Conservation (phyloP, 2,113 vertebrate genomes). For the Apistogramma diplotaenia region DNA sequence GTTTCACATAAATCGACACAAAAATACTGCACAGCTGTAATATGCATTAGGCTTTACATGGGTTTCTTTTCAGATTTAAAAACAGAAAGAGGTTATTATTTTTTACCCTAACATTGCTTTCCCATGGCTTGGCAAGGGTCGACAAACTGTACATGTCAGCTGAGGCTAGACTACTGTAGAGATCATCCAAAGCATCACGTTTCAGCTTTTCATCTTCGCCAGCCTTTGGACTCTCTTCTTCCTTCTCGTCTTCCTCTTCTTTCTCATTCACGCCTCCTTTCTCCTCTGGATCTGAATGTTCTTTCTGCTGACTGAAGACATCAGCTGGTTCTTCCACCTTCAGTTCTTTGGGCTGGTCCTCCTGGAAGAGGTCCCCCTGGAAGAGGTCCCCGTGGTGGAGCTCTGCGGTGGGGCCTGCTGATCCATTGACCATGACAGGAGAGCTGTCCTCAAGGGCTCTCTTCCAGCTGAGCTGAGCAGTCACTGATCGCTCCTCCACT, state of each 20-base stretch:
- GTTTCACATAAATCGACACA: no score
- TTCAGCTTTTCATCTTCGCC: constrained; percentile 57
- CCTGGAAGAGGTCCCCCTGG: constrained; percentile 49
- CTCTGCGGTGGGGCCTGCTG: constrained; percentile 43
- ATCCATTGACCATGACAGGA: constrained; percentile 86
- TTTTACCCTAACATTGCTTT: constrained; percentile 55
- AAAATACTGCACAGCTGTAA: not conserved
- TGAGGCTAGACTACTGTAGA: constrained; percentile 56
- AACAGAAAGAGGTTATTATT: not conserved
- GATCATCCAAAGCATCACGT: constrained; percentile 63
- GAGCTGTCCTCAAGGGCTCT: constrained; percentile 77
- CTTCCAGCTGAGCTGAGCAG: constrained; percentile 85
- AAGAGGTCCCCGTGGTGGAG: constrained; percentile 46
- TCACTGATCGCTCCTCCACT: constrained; percentile 81
- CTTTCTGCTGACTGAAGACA: constrained; percentile 37
- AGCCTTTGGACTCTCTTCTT: constrained; percentile 38
- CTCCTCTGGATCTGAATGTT: constrained; percentile 43
- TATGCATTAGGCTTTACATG: not conserved
- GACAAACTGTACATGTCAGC: constrained; percentile 61
- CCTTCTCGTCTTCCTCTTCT: constrained; percentile 53
- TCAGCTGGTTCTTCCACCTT: constrained; percentile 43
- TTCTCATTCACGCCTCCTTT: constrained; percentile 27
- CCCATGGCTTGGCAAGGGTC: constrained; percentile 39
- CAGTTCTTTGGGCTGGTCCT: constrained; percentile 58
- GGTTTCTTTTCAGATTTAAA: not conserved